Conservation (phyloP, 2,888 invertebrate genomes). For the Laspeyria flexula region DNA sequence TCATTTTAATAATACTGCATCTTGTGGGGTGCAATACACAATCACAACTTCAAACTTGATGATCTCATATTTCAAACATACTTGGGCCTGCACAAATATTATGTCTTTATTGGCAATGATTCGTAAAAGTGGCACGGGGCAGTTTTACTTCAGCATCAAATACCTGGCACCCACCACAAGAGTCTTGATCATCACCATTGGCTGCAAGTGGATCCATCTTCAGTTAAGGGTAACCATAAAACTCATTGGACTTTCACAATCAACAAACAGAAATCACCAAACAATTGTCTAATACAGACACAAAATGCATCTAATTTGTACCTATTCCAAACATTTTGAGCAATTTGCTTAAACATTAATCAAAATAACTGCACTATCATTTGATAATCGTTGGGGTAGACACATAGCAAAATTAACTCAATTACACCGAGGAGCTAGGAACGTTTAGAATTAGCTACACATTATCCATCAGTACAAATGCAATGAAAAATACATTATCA, state of each 20-base stretch:
- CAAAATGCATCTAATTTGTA: constrained; percentile 57
- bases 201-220: constrained; percentile 19
- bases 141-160: too few species aligned
- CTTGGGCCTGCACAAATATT: too few species aligned
- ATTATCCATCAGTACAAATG: constrained; percentile 62
- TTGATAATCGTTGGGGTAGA: constrained; percentile 43
- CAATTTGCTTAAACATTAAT: constrained; percentile 61
- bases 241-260: constrained; percentile 52
- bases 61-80: too few species aligned
- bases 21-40: too few species aligned
- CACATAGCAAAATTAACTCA: constrained; percentile 64
- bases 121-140: too few species aligned
- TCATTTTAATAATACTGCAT: too few species aligned
- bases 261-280: constrained; percentile 41
- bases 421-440: constrained; percentile 69
- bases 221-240: constrained; percentile 66
- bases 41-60: too few species aligned
- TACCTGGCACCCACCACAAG: too few species aligned
- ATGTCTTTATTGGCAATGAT: too few species aligned
- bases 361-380: constrained; percentile 51
- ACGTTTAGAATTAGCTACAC: constrained; percentile 67
- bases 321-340: constrained; percentile 68
- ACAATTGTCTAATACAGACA: constrained; percentile 40
- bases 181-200: too few species aligned
- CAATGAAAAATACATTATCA: constrained; percentile 69